Evolutionary conservation across 2,797 vertebrate genomes (phyloP).

Genomic region (Oceanodroma leucorhoa): DNA sequence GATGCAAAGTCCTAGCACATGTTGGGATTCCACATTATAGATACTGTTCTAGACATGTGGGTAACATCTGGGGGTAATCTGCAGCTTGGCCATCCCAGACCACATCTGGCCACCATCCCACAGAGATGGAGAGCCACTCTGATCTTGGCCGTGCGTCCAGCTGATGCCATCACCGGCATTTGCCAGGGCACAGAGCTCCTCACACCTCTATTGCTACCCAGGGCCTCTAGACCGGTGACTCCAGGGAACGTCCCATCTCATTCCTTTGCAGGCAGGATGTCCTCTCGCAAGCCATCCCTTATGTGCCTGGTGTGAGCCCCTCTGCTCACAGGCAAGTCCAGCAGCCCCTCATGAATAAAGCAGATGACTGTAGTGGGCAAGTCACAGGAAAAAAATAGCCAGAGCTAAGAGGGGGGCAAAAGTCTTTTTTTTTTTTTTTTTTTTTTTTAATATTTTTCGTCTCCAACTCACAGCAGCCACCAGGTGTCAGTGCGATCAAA

Average conservation of each 20-base stretch:
- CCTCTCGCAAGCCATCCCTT: neutral
- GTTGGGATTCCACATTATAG: neutral
- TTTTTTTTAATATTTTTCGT: neutral
- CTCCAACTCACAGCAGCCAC: conserved; percentile 20
- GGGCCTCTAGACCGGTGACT: neutral
- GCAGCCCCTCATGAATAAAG: neutral
- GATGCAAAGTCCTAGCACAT: neutral
- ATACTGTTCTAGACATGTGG: neutral
- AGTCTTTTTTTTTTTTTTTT: neutral
- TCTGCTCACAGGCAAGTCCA: neutral
- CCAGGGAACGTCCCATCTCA: neutral
- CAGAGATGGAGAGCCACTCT: neutral
- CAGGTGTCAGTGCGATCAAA: conserved; percentile 47
- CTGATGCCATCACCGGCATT: rapidly evolving
- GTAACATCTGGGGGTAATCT: neutral
- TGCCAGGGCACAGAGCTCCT: neutral
- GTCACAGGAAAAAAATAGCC: neutral
- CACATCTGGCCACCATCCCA: neutral
- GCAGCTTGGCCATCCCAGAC: neutral
- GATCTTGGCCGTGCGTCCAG: neutral
- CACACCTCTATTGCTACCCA: neutral
- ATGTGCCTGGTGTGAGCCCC: neutral
- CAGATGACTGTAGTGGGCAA: neutral
- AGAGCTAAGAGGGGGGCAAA: neutral
- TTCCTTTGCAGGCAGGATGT: neutral